Evolutionary conservation across 2,888 invertebrate species (phyloP).

Genomic region (Mylabris sibirica): DNA sequence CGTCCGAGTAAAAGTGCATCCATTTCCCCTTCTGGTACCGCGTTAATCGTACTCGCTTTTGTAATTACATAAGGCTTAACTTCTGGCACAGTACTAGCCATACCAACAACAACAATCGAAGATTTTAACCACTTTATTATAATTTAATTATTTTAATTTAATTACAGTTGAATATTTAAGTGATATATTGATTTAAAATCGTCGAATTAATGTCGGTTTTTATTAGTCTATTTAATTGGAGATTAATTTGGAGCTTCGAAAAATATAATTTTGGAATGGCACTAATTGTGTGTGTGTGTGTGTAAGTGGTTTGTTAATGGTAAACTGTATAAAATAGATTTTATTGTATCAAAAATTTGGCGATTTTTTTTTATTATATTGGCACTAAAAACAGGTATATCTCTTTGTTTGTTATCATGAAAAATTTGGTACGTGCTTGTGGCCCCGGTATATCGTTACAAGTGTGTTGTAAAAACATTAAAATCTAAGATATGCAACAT

Average conservation of each 20-base stretch:
- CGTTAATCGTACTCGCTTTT: slow-evolving; percentile 61
- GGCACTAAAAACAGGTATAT: slow-evolving; percentile 27
- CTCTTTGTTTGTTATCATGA: slow-evolving; percentile 1
- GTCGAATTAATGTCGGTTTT: too few species aligned
- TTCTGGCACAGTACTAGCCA: slow-evolving; percentile 57
- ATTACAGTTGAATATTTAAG: slow-evolving; percentile 20
- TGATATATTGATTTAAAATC: slow-evolving; percentile 23
- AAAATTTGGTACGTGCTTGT: slow-evolving; percentile 31
- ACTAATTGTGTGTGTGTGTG: slow-evolving; percentile 16
- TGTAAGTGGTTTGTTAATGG: not conserved
- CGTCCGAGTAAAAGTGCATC: slow-evolving; percentile 79
- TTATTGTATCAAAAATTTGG: slow-evolving; percentile 28
- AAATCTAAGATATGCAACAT: slow-evolving; percentile 47
- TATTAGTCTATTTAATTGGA: not conserved
- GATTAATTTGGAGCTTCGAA: not conserved
- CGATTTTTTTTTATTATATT: slow-evolving; percentile 19
- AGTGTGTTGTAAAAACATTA: slow-evolving; percentile 43
- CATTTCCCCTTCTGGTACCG: slow-evolving; percentile 77
- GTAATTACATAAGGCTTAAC: slow-evolving; percentile 68
- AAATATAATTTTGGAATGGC: slow-evolving; percentile 19
- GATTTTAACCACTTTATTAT: slow-evolving; percentile 13
- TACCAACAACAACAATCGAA: slow-evolving; percentile 33
- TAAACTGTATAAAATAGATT: slow-evolving; percentile 31
- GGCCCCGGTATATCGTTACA: slow-evolving; percentile 44
- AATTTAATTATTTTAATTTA: slow-evolving; percentile 18